phyloP scores from a whole-genome alignment of 1,140 invertebrate species.

The Dinoponera quadriceps region DNA sequence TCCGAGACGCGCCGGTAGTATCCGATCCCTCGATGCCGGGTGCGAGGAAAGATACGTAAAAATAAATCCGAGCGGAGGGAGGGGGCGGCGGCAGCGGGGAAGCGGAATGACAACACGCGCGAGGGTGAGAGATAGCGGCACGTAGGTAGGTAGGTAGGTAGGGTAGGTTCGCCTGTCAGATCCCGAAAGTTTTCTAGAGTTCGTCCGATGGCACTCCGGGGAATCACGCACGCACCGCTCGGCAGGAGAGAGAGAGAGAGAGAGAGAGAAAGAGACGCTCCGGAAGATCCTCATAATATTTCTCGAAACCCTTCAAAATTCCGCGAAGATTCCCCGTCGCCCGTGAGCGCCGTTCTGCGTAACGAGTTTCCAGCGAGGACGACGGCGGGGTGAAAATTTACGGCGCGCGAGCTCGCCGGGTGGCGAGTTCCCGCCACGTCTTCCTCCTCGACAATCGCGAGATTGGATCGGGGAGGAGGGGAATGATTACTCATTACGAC shows the following conservation, averaged over 20 bases:
- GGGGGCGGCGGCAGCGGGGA: not conserved
- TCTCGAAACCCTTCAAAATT: conserved; percentile 67
- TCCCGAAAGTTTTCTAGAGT: conserved; percentile 69
- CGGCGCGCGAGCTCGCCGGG: conserved; percentile 28
- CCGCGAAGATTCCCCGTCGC: conserved; percentile 36
- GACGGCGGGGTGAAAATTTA: conserved; percentile 50
- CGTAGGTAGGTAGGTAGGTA: conserved; percentile 59
- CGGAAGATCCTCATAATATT: conserved; percentile 69
- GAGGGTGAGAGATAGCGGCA: conserved; percentile 45
- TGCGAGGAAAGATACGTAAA: conserved; percentile 56
- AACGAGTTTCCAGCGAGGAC: conserved; percentile 39
- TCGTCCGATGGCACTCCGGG: conserved; percentile 65
- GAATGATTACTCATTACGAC: conserved; percentile 22
- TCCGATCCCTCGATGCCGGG: conserved; percentile 27
- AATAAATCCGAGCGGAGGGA: conserved; percentile 52
- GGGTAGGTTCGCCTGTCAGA: conserved; percentile 42
- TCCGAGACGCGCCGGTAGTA: conserved; percentile 49
- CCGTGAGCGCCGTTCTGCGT: conserved; percentile 20
- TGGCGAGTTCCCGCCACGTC: conserved; percentile 47
- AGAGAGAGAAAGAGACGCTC: not conserved
- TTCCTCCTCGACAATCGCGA: conserved; percentile 10
- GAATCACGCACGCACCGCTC: conserved; percentile 63
- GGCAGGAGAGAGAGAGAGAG: too few species aligned
- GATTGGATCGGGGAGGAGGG: conserved; percentile 28
- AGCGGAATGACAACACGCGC: not conserved